phyloP scores from a whole-genome alignment of 2,797 vertebrate genomes.

The Psittacula derbiana region DNA sequence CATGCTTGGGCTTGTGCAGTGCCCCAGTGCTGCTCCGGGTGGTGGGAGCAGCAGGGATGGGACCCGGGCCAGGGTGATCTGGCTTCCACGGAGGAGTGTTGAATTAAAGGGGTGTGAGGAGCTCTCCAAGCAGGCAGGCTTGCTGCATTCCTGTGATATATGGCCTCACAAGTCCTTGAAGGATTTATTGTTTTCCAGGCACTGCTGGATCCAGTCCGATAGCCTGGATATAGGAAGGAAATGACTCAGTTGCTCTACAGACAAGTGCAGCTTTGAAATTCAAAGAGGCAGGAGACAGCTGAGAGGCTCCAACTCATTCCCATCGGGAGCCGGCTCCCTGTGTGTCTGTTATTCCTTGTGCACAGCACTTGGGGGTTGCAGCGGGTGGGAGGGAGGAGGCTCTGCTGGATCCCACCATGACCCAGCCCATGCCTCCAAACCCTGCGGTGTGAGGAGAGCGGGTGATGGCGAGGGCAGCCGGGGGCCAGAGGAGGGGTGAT shows the following conservation, averaged over 20 bases:
- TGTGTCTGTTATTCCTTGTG: not conserved
- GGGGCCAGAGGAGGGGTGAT: fast-evolving
- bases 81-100: not conserved
- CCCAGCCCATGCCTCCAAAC: not conserved
- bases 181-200: slow-evolving; percentile 63
- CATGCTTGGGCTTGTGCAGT: not conserved
- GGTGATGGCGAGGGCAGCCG: not conserved
- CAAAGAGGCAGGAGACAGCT: slow-evolving; percentile 39
- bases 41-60: fast-evolving
- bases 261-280: slow-evolving; percentile 63
- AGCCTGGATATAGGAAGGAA: slow-evolving; percentile 62
- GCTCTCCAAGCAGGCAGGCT: not conserved
- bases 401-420: fast-evolving
- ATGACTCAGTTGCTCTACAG: slow-evolving; percentile 66
- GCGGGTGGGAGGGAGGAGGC: not conserved
- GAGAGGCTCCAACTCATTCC: slow-evolving; percentile 1
- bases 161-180: slow-evolving; percentile 43
- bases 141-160: slow-evolving; percentile 25
- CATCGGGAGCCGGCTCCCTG: not conserved
- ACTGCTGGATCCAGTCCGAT: slow-evolving; percentile 32
- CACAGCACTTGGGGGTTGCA: not conserved
- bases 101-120: not conserved
- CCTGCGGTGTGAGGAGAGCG: not conserved
- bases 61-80: fast-evolving
- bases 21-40: not conserved